Base-by-base conservation (phyloP, 2,113 vertebrate species). In the Pomatostomus ruficeps region DNA sequence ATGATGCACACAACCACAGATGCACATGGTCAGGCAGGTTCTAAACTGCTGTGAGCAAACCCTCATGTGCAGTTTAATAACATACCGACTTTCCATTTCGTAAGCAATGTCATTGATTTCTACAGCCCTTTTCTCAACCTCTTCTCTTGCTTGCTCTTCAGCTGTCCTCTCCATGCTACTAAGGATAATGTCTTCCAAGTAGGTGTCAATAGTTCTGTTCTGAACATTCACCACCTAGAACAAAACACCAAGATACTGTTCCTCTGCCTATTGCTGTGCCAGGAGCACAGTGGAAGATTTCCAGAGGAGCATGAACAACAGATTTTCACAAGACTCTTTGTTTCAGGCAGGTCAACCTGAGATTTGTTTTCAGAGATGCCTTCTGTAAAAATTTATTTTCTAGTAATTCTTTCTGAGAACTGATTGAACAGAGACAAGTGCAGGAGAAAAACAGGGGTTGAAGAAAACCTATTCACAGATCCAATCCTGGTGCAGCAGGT, bases 141-240 rank as follows among this genome's bases (percentile, higher is more conserved):
- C 99, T 73, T 98, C 97, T 94, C 99, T 98, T 48, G 99, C 98
- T 96, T 99, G 98, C n/a, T 99, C 97, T 38, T 99, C 98, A 29
- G 98, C 98, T 25, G 98, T 98, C 25, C 77, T 91, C 68, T 98
- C 98, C 89, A 98, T 77, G 5, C 97, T 97, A 4, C 71, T 97
- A 81, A 99, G 83, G 84, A 99, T 98, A 68, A 99, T 71, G 72
- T 99, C 99, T 96, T 99, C 99, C 73, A 99, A 97, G 82, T 99
- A 99, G 68, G 98, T 98, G 86, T 99, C 98, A n/a, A 99, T 96
- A 11, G 98, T 99, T 70, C 98, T 98, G 95, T 99, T 98, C 86
- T 99, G 98, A 80, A 99, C 97, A 93, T 98, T 98, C 87, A 99
- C 97, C 91, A 99, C 98, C 99, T 99, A 89, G 43, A 88, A 92